Conservation (phyloP, 2,113 vertebrate species). For the Neolamprologus ventralis region DNA sequence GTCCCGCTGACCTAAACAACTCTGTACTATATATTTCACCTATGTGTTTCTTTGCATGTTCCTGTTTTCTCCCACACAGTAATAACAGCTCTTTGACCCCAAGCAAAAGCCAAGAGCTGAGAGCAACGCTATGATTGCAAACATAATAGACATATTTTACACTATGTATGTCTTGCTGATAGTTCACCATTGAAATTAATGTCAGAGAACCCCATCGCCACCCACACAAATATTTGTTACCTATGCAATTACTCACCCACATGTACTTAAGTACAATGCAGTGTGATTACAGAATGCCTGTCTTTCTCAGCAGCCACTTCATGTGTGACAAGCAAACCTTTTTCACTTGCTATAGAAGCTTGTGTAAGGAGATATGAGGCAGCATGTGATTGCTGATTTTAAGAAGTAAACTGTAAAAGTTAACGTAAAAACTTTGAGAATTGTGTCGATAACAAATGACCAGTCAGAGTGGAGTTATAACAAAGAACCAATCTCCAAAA, state of each 20-base stretch:
- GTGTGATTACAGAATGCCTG: not conserved
- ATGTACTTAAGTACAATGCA: not conserved
- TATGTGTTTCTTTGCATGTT: not conserved
- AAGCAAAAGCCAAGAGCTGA: slow-evolving; percentile 19
- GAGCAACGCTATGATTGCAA: slow-evolving; percentile 23
- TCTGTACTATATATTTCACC: not conserved
- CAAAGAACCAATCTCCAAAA: not conserved
- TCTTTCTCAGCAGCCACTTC: not conserved
- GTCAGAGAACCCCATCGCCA: not conserved
- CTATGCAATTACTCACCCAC: not conserved
- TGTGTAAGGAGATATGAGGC: not conserved
- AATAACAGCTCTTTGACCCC: slow-evolving; percentile 33
- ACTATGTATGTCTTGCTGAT: not conserved
- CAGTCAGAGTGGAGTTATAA: not conserved
- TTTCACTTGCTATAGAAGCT: not conserved
- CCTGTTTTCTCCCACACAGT: slow-evolving; percentile 11
- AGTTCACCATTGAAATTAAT: slow-evolving; percentile 1
- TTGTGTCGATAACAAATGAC: not conserved
- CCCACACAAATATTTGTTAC: not conserved
- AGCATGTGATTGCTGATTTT: not conserved
- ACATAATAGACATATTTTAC: slow-evolving; percentile 17
- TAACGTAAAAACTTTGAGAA: not conserved
- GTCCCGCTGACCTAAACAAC: not conserved
- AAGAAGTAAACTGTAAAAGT: not conserved
- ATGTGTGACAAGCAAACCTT: not conserved